phyloP scores from a whole-genome alignment of 1,140 invertebrate species.

The Thaumetopoea pityocampa region DNA sequence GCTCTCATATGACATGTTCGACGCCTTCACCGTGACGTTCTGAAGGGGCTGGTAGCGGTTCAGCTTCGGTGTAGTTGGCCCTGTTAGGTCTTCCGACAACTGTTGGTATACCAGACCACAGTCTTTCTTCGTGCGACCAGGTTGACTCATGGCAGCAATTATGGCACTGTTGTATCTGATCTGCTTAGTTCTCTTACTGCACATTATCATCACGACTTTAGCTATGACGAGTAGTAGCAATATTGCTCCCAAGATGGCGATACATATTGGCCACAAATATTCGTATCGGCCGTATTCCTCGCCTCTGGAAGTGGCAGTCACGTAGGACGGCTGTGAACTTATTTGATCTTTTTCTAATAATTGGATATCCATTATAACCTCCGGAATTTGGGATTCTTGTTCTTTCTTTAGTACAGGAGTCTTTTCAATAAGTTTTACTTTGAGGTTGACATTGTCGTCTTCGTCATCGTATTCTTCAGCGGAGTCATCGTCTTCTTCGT shows the following conservation, averaged over 20 bases:
- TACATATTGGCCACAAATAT: conserved; percentile 68
- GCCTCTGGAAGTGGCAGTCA: conserved; percentile 47
- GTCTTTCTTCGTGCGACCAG: conserved; percentile 67
- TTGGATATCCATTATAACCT: conserved; percentile 63
- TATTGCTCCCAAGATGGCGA: conserved; percentile 64
- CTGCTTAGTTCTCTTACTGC: conserved; percentile 72
- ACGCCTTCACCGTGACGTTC: conserved; percentile 75
- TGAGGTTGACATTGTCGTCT: conserved; percentile 55
- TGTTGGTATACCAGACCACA: conserved; percentile 77
- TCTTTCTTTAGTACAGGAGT: too few species aligned
- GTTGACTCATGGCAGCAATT: conserved; percentile 63
- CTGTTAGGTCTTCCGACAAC: conserved; percentile 76
- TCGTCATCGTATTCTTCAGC: conserved; percentile 42
- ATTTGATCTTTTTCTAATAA: conserved; percentile 58
- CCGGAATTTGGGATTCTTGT: too few species aligned
- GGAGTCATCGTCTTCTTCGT: conserved; percentile 41
- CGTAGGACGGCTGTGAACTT: conserved; percentile 57
- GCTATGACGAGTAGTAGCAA: conserved; percentile 70
- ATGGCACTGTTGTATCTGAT: conserved; percentile 76
- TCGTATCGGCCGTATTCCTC: conserved; percentile 67
- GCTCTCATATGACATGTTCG: conserved; percentile 77
- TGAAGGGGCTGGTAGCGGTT: conserved; percentile 75
- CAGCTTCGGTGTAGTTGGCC: conserved; percentile 76
- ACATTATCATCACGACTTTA: conserved; percentile 68
- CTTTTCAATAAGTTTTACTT: conserved; percentile 27